Evolutionary conservation across 2,797 vertebrate species (phyloP).

Genomic region (Crenuchus spilurus): DNA sequence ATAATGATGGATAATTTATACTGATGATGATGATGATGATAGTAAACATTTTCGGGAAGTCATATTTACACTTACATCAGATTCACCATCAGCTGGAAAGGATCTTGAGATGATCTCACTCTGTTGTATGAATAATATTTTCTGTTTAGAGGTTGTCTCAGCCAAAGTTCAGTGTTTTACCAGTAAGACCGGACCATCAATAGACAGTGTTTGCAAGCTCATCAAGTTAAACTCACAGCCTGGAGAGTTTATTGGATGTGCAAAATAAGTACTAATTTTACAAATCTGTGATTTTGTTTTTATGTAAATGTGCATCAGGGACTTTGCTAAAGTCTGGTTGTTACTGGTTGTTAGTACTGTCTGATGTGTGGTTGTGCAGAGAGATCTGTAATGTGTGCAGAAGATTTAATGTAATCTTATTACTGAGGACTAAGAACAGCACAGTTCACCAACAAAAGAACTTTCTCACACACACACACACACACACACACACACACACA

Average conservation of each 20-base stretch:
- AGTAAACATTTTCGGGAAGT: too few species aligned
- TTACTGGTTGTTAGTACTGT: too few species aligned
- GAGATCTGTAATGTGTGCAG: background rate
- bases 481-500: background rate
- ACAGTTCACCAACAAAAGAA: background rate
- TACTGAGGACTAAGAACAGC: slow-evolving; percentile 3
- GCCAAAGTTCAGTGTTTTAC: background rate
- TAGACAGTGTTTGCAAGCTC: too few species aligned
- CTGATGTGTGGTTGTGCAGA: background rate
- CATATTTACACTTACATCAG: background rate
- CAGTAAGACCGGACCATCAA: too few species aligned
- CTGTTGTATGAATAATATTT: background rate
- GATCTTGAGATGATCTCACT: background rate
- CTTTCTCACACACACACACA: slow-evolving; percentile 2
- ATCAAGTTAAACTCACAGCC: too few species aligned
- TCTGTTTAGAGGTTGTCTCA: background rate
- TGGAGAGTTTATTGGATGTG: too few species aligned
- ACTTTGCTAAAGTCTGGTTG: too few species aligned
- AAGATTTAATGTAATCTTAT: slow-evolving; percentile 5
- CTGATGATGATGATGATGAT: too few species aligned
- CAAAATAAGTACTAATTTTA: too few species aligned
- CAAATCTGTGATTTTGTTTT: too few species aligned
- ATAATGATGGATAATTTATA: too few species aligned
- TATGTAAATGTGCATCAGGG: too few species aligned
- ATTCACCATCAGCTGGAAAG: background rate